Percentiles rank a stretch among this genome's conserved stretches.
Conservation (phyloP, 2,113 vertebrate genomes). For the Capreolus pygargus region DNA sequence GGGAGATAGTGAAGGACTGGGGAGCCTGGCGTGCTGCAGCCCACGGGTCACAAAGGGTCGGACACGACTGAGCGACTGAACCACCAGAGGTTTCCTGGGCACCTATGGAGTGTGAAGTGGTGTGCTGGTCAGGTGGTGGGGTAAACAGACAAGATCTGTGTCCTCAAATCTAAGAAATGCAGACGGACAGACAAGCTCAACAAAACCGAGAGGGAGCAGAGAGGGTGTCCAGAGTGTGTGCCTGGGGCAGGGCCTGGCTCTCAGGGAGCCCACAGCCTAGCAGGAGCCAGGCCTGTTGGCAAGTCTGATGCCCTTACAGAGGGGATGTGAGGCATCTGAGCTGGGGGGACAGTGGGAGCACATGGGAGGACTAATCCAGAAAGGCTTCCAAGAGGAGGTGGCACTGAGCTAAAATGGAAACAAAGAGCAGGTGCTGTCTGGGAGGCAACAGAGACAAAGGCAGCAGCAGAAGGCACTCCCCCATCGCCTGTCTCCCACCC, state of each 20-base stretch:
- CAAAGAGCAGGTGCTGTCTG: background rate
- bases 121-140: background rate
- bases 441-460: background rate
- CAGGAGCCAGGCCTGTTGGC: background rate
- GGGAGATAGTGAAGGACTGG: background rate
- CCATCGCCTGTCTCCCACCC: background rate
- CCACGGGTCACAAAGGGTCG: background rate
- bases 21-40: background rate
- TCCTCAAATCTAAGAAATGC: background rate
- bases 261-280: background rate
- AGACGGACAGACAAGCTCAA: background rate
- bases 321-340: background rate
- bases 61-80: background rate
- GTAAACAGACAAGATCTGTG: background rate
- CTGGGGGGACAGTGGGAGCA: background rate
- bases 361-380: background rate
- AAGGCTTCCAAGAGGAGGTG: background rate
- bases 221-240: background rate
- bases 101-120: background rate
- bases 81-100: background rate
- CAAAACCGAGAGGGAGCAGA: background rate
- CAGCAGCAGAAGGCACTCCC: background rate
- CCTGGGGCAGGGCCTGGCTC: background rate
- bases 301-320: background rate
- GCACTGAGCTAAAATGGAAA: background rate